Evolutionary conservation across 2,888 invertebrate species (phyloP).

Genomic region (Amblyjoppa proteus): DNA sequence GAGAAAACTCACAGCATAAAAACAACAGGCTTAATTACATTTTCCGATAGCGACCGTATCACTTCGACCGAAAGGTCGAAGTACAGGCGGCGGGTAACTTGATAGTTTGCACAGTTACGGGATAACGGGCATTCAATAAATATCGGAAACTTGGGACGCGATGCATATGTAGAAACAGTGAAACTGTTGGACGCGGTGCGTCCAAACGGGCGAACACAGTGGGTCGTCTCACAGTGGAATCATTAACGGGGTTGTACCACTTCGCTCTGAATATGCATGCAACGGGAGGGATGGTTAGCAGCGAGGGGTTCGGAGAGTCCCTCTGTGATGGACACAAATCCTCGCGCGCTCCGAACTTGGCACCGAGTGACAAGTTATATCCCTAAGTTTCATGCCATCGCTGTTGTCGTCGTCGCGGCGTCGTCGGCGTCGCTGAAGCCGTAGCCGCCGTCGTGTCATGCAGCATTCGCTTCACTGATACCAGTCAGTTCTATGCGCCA

Average conservation of each 20-base stretch:
- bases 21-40: no score
- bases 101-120: background rate
- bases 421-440: slow-evolving; percentile 34
- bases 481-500: slow-evolving; percentile 54
- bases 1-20: no score
- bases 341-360: slow-evolving; percentile 64
- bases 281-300: background rate
- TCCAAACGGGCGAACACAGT: background rate
- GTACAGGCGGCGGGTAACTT: background rate
- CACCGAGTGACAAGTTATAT: slow-evolving; percentile 66
- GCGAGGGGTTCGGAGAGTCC: slow-evolving; percentile 27
- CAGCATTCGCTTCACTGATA: slow-evolving; percentile 56
- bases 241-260: slow-evolving; percentile 54
- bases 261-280: slow-evolving; percentile 63
- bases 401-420: slow-evolving; percentile 44
- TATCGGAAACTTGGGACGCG: background rate
- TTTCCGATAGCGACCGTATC: background rate
- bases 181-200: background rate
- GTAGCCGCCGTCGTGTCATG: slow-evolving; percentile 47
- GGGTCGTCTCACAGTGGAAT: slow-evolving; percentile 46
- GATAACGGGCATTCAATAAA: background rate
- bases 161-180: slow-evolving; percentile 8
- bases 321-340: slow-evolving; percentile 65
- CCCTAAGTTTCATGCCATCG: slow-evolving; percentile 60
- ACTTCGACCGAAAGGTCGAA: background rate